Base-by-base conservation (phyloP, 2,113 vertebrate genomes). In the Coptodon bakossiorum region DNA sequence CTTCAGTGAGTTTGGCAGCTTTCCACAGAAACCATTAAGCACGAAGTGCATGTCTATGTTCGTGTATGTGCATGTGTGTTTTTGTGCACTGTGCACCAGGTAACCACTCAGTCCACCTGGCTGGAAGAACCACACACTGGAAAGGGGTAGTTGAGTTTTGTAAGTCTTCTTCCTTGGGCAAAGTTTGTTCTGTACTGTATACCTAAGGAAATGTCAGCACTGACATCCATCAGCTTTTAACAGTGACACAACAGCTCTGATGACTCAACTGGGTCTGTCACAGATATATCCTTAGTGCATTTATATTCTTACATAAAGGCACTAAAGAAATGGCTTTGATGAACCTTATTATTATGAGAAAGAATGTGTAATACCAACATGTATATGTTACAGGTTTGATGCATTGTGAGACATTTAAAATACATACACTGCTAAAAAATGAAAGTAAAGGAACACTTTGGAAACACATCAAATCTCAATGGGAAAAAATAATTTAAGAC, bases 11-110 rank as follows among this genome's bases (percentile, higher is more conserved):
- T 85, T 92, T 95, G 95, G 93, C 94, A 93, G 61, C 80, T 89
- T 92, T 95, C 93, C 93, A 94, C 43, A 27, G 45, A 94, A 88
- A 94, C 93, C 93, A 95, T 94, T 93, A 93, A 89, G 93, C 79
- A 53, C 43, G 24, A 84, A 78, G 80, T 71, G 57, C 68, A 29
- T 86, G 83, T 81, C 36, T 5, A 22, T 80, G 56, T 88, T 3
- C 19, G 78, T 73, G 45, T 76, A 3, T 73, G 80, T 73, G 81
- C 53, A 34, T 68, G 54, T 80, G 17, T 84, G 34, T 82, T 56
- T 68, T 9, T 83, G 85, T 82, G 83, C 48, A 66, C 53, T 50
- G 22, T 57, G 45, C 27, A 57, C 85, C 80, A 92, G 88, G 94
- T 92, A 85, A 88, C 89, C 90, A 90, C 89, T 94, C 90, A 91